Evolutionary conservation across 2,797 vertebrate species (phyloP).

Genomic region (Phataginus tricuspis): DNA sequence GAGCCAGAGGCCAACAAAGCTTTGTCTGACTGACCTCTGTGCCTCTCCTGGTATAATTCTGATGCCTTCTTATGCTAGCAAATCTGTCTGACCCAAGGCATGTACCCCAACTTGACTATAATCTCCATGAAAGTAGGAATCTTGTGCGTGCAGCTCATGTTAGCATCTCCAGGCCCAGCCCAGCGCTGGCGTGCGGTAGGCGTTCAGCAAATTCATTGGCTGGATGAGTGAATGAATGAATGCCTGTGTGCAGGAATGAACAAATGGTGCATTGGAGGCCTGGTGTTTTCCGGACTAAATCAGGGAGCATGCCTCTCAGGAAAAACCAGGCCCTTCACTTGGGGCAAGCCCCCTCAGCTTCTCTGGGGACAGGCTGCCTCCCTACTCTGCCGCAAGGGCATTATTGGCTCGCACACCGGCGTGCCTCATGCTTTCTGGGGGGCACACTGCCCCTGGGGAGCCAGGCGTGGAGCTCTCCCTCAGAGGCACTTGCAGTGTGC

Average conservation of each 20-base stretch:
- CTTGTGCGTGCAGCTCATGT: background rate
- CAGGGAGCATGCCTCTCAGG: background rate
- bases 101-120: background rate
- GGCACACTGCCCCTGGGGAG: background rate
- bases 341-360: background rate
- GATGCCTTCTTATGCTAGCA: background rate
- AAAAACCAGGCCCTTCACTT: background rate
- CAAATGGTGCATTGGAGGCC: background rate
- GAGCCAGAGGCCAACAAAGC: background rate
- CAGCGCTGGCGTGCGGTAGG: background rate
- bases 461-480: background rate
- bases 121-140: background rate
- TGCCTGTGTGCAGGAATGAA: background rate
- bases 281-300: background rate
- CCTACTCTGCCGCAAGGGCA: background rate
- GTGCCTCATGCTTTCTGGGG: background rate
- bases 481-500: background rate
- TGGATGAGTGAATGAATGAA: background rate
- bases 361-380: background rate
- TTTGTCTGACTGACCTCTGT: background rate
- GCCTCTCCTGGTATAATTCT: background rate
- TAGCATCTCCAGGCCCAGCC: background rate
- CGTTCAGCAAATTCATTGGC: background rate
- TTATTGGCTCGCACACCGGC: background rate
- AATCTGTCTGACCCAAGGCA: background rate